phyloP scores from a whole-genome alignment of 2,797 vertebrate species.

The Nannoperca obscura region DNA sequence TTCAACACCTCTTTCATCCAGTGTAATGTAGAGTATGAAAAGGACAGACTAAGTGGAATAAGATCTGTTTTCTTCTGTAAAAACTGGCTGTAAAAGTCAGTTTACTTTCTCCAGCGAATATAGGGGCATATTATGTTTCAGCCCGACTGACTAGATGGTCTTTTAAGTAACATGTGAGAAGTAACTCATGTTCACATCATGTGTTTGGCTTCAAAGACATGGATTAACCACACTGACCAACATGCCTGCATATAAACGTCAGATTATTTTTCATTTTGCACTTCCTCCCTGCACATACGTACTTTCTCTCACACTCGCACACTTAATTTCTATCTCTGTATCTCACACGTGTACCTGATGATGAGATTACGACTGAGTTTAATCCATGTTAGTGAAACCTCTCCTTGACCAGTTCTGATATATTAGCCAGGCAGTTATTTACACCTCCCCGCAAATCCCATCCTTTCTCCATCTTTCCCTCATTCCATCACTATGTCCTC shows the following conservation, averaged over 20 bases:
- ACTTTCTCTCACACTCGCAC: background rate
- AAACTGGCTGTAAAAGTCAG: background rate
- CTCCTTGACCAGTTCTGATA: conserved; percentile 28
- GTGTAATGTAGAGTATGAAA: conserved; percentile 1
- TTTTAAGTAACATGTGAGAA: background rate
- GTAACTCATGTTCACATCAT: background rate
- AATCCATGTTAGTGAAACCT: conserved; percentile 34
- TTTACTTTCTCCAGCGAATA: background rate
- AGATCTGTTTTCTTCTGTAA: background rate
- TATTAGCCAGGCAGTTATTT: conserved; percentile 45
- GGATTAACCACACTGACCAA: background rate
- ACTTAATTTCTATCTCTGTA: background rate
- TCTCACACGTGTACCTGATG: background rate
- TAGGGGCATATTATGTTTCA: background rate
- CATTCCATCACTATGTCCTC: background rate
- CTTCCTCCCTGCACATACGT: background rate
- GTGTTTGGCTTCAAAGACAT: conserved; percentile 10
- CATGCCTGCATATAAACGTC: background rate
- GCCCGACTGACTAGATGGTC: background rate
- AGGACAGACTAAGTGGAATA: background rate
- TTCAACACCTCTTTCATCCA: background rate
- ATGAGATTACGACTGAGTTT: background rate
- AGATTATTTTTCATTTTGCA: conserved; percentile 1
- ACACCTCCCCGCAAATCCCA: conserved; percentile 68
- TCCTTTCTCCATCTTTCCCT: conserved; percentile 55